Conservation (phyloP, 35 echinoderm and acorn worm species). For the Antedon bifida region DNA sequence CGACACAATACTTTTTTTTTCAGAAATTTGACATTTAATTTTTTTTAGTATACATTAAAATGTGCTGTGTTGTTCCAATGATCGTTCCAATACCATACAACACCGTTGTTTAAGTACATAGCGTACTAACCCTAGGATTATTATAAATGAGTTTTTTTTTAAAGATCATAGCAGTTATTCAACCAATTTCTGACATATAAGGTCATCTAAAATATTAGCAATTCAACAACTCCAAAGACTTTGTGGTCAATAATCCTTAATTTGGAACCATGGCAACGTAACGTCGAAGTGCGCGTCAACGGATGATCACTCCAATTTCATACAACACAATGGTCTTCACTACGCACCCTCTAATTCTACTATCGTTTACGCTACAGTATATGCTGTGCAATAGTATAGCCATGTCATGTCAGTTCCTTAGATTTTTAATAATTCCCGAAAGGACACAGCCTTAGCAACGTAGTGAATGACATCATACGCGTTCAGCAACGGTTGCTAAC, state of each 20-base stretch:
- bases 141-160: not conserved
- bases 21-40: no score
- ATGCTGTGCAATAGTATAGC: not conserved
- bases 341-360: not conserved
- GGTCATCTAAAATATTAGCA: not conserved
- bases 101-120: no score
- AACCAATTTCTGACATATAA: not conserved
- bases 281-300: not conserved
- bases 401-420: not conserved
- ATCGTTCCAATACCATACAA: no score
- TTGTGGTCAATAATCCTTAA: not conserved
- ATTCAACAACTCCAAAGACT: not conserved
- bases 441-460: not conserved
- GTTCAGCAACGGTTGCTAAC: not conserved
- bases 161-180: no score
- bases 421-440: not conserved
- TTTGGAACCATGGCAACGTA: not conserved
- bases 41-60: no score
- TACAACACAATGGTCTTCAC: not conserved
- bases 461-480: not conserved
- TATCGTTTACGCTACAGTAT: not conserved
- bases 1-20: no score
- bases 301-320: not conserved
- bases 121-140: not conserved
- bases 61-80: no score